Base-by-base conservation (phyloP, 2,113 vertebrate species). In the Raja brachyura region DNA sequence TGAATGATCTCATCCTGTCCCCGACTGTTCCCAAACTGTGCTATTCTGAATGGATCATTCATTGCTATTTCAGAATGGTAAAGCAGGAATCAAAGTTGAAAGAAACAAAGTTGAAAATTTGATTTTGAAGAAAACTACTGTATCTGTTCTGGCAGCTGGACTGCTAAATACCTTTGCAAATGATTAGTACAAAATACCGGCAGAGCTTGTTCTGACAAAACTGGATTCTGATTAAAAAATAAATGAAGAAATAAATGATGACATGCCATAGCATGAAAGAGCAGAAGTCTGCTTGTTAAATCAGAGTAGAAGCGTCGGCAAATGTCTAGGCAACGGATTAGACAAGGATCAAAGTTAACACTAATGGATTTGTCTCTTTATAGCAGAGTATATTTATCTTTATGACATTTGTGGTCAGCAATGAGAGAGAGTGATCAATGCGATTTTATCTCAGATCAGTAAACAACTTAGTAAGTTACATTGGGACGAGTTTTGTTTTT, bases 391-490 rank as follows among this genome's bases (percentile, higher is more conserved):
- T 97, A 96, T 97, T 97, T 96, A 96, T 96, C 95, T 97, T 97
- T 97, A 97, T 97, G 97, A 96, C 96, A 96, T 95, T 96, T 97
- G 97, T 96, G 97, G 97, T 97, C 96, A 95, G 96, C 95, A 93
- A 94, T 95, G 96, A 96, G 96, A 97, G 97, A 94, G 95, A 95
- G 95, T 95, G 96, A 97, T 97, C 97, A 97, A 96, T 96, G 96
- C 95, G 96, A 97, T 96, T 96, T 97, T 95, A 94, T 96, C 97
- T 95, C 94, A 95, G 95, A 95, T 94, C 94, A 95, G 95, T 96
- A 96, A 97, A 97, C 96, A 96, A 95, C 93, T 96, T 96, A 92
- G 88, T 73, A 48, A 66, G 48, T 92, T 92, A 92, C 90, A 48
- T 54, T 22, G 14, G 11, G 90, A 31, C 33, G 54, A 39, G 22